Percentiles rank a stretch among this genome's conserved stretches.
Conservation (phyloP, 2,888 invertebrate genomes). For the Odontothrips loti region DNA sequence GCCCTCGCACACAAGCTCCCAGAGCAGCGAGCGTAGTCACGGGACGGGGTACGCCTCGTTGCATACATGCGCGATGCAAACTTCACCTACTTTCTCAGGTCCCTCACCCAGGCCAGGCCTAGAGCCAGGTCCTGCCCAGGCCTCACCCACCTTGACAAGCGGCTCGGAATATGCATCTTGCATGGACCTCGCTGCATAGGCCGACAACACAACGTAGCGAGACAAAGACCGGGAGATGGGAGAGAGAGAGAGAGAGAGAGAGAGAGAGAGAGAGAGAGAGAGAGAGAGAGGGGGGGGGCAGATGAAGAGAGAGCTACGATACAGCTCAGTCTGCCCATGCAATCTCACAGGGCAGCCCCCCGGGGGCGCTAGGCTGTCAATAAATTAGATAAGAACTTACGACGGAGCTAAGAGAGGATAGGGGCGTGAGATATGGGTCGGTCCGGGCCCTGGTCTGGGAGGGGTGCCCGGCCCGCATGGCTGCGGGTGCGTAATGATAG, state of each 20-base stretch:
- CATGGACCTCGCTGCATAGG: no score
- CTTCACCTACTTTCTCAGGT: neutral
- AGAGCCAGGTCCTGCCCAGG: no score
- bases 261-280: neutral
- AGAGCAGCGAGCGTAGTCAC: neutral
- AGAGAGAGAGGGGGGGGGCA: neutral
- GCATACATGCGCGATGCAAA: neutral
- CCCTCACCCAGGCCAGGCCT: no score
- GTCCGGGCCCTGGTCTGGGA: neutral
- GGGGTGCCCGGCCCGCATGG: no score
- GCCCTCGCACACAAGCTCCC: no score
- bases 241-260: no score
- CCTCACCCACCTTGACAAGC: no score
- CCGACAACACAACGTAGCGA: no score
- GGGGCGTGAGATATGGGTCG: neutral
- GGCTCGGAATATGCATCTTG: no score
- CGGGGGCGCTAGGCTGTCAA: constrained; percentile 2
- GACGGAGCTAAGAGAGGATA: neutral
- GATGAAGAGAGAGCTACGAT: no score
- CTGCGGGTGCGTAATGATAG: no score
- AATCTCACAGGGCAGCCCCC: neutral
- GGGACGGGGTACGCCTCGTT: neutral
- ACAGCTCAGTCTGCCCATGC: no score
- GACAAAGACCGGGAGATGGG: neutral
- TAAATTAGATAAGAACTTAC: constrained; percentile 16